phyloP scores from a whole-genome alignment of 2,113 vertebrate species.

The Tragelaphus strepsiceros region DNA sequence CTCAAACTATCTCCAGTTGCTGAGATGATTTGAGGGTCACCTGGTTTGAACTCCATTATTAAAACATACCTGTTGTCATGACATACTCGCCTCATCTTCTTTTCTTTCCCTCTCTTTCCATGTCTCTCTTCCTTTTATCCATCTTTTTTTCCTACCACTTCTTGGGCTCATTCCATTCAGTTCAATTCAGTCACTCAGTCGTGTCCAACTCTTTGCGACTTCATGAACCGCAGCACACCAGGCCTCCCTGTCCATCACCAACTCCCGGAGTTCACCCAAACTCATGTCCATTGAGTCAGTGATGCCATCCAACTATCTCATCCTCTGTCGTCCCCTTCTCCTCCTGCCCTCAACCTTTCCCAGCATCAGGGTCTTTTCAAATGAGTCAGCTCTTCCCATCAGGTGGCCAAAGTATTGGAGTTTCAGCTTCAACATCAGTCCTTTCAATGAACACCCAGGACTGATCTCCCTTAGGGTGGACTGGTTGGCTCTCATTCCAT shows the following conservation, averaged over 20 bases:
- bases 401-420: background rate
- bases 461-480: background rate
- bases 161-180: background rate
- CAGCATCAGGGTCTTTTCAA: background rate
- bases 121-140: background rate
- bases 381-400: background rate
- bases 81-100: background rate
- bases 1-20: background rate
- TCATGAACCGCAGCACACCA: background rate
- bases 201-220: rapidly evolving
- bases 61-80: background rate
- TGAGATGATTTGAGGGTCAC: background rate
- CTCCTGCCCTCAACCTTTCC: background rate
- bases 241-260: background rate
- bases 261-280: background rate
- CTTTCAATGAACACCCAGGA: background rate
- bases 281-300: background rate
- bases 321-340: background rate
- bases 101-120: background rate
- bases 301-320: background rate
- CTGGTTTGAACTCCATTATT: background rate
- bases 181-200: background rate
- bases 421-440: background rate
- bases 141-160: background rate
- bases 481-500: background rate